Percentiles rank a stretch among this genome's conserved stretches.
phyloP scores from a whole-genome alignment of 2,113 vertebrate species.

The Aegithalos caudatus region DNA sequence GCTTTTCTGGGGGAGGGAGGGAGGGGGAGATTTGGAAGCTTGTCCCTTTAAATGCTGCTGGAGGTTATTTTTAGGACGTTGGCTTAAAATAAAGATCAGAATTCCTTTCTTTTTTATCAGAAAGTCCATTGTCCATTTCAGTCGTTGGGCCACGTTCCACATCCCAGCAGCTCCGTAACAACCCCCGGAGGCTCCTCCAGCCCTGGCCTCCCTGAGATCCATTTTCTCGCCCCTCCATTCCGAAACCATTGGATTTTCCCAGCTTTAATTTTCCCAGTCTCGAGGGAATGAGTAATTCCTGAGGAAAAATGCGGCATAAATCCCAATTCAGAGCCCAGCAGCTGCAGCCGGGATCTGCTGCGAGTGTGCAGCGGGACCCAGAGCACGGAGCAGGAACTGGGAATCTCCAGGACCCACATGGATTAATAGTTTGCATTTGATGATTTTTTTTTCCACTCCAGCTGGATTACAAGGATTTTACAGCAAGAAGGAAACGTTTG shows the following conservation, averaged over 20 bases:
- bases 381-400: rapidly evolving
- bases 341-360: background rate
- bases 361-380: rapidly evolving
- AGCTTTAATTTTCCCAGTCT: background rate
- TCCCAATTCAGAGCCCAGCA: background rate
- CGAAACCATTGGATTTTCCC: background rate
- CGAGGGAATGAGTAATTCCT: rapidly evolving
- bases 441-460: background rate
- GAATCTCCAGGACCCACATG: too few relatives aligned
- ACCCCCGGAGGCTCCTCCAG: rapidly evolving
- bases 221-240: background rate
- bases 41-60: constrained; percentile 53
- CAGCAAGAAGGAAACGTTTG: background rate
- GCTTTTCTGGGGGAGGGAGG: rapidly evolving
- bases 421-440: background rate
- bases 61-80: constrained; percentile 51
- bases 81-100: background rate
- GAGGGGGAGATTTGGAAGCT: background rate
- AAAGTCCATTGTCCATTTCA: background rate
- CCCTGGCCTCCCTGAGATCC: rapidly evolving
- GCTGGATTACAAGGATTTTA: background rate
- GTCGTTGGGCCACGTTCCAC: rapidly evolving
- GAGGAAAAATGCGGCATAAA: background rate
- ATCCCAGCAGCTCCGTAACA: rapidly evolving
- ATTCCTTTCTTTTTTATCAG: background rate